phyloP scores from a whole-genome alignment of 2,113 vertebrate species.

The Trogon melanurus region DNA sequence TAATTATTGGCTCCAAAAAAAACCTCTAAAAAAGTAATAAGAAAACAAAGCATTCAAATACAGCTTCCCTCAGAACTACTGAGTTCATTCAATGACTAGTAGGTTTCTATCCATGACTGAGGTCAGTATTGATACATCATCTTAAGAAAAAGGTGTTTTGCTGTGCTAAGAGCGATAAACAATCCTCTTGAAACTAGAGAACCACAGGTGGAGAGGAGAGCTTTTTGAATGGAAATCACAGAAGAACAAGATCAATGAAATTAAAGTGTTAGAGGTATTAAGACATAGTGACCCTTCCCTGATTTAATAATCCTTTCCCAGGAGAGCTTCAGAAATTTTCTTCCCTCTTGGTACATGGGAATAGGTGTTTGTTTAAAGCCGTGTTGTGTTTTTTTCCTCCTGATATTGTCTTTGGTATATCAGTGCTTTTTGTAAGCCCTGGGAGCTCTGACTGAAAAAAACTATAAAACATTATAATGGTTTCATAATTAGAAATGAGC shows the following conservation, averaged over 20 bases:
- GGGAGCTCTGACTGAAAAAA: background rate
- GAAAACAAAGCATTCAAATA: background rate
- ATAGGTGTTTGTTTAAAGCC: background rate
- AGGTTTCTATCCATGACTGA: background rate
- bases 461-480: background rate
- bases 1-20: background rate
- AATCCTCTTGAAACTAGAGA: background rate
- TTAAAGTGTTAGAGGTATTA: background rate
- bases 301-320: background rate
- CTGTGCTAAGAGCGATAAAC: background rate
- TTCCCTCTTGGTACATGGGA: background rate
- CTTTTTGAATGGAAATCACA: background rate
- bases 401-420: background rate
- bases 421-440: background rate
- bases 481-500: background rate
- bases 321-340: background rate
- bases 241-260: background rate
- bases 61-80: background rate
- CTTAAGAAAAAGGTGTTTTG: background rate
- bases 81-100: background rate
- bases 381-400: accelerated
- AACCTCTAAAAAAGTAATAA: background rate
- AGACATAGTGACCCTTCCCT: background rate
- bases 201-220: background rate
- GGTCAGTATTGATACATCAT: background rate